Evolutionary conservation across 2,797 vertebrate species (phyloP), one percentile per base, ranked within the genome.

Genomic region (Molossus molossus): DNA sequence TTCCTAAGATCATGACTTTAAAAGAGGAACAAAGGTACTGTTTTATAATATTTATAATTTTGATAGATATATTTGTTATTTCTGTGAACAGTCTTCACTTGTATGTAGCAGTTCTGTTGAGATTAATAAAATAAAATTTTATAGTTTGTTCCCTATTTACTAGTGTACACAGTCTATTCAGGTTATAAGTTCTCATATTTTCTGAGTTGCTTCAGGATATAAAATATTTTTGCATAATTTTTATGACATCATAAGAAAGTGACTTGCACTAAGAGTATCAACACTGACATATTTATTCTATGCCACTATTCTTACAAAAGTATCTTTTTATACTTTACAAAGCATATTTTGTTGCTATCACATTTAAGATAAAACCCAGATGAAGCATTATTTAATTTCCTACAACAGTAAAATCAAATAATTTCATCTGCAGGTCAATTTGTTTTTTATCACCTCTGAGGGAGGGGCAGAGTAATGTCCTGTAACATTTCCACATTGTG

Each of bases 291-390:
- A 73, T 75, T 93, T 95, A 29, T 85, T 95, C 33, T 82, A 14
- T 77, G 48, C 18, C 20, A 82, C 13, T 76, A 58, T 29, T 76
- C 50, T 83, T 84, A 83, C 1, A 92, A 75, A 91, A 45, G 40
- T 45, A 45, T 9, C 15, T 57, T 53, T 25, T 70, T 96, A 92
- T 86, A 77, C 53, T 88, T 85, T 48, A 83, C 50, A 83, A 87
- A 93, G 15, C 18, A 86, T 79, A 23, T 95, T 94, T 92, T 88
- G 11, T 95, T 95, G 84, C n/a, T 90, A n/a, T 81, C 2, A n/a
- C 25, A 92, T 33, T 64, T 58, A 82, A 81, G 83, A 87, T 88
- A 96, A 94, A 95, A 95, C 94, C 6, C 75, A 95, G 91, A 77
- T 92, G 91, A 90, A 62, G 27, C 13, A 50, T 73, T 95, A 45